These are phyloP conservation scores for Acanthisitta chloris DNA, from an alignment of 2,113 vertebrate genomes.

Conservation along the genomic window DNA sequence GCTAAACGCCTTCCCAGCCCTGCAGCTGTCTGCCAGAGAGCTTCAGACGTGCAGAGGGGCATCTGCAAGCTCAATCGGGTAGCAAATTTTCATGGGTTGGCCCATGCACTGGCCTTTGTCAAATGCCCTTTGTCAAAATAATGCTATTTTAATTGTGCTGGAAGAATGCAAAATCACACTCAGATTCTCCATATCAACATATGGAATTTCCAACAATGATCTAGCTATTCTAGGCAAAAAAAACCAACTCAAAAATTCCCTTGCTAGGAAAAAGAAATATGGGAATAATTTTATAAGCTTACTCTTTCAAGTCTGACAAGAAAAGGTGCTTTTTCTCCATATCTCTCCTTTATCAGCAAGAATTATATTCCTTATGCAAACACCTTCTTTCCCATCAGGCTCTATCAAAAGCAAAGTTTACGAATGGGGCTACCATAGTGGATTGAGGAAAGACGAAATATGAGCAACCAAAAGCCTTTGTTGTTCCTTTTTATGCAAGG, in stretches of 20 bases:
- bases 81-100: background rate
- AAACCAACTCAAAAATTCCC: background rate
- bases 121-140: background rate
- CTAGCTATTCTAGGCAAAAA: background rate
- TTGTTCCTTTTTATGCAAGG: background rate
- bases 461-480: background rate
- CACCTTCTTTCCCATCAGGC: background rate
- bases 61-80: background rate
- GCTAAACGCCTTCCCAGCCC: background rate
- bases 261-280: background rate
- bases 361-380: background rate
- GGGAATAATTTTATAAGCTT: background rate
- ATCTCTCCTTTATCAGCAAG: background rate
- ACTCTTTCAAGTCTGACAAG: background rate
- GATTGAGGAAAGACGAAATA: background rate
- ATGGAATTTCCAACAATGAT: background rate
- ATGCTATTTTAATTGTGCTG: background rate
- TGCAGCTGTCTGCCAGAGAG: slow-evolving; percentile 20
- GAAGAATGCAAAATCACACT: background rate
- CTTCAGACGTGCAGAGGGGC: background rate
- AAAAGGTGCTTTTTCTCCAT: background rate
- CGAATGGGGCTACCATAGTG: background rate
- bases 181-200: background rate
- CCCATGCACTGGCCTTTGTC: background rate
- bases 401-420: background rate